Evolutionary conservation across 2,888 invertebrate species (phyloP).

Genomic region (Noctua fimbriata): DNA sequence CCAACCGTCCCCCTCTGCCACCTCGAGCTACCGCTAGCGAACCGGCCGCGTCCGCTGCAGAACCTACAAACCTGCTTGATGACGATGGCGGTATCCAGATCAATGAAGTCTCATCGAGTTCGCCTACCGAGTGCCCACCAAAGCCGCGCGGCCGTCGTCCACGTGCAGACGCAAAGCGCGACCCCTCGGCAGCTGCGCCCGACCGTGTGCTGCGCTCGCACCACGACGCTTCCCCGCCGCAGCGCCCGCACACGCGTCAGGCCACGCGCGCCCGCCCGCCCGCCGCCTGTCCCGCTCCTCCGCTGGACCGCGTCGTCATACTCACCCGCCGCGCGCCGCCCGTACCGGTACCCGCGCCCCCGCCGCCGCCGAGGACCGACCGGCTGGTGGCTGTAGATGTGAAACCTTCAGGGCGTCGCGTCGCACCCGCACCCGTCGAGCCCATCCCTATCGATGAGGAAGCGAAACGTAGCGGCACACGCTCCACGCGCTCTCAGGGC

Average conservation of each 20-base stretch:
- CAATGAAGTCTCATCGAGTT: slow-evolving; percentile 92
- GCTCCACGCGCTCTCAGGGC: slow-evolving; percentile 74
- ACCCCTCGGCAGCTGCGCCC: slow-evolving; percentile 67
- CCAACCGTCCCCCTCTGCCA: slow-evolving; percentile 55
- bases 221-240: slow-evolving; percentile 78
- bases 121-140: slow-evolving; percentile 85
- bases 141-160: slow-evolving; percentile 77
- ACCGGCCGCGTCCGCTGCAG: slow-evolving; percentile 28
- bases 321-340: slow-evolving; percentile 78
- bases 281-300: slow-evolving; percentile 54
- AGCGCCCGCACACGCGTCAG: slow-evolving; percentile 79
- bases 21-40: slow-evolving; percentile 51
- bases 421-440: slow-evolving; percentile 62
- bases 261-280: slow-evolving; percentile 68
- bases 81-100: slow-evolving; percentile 91
- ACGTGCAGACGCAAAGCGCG: slow-evolving; percentile 71
- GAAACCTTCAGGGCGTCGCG: slow-evolving; percentile 56
- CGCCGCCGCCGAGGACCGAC: slow-evolving; percentile 63
- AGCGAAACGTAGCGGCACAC: slow-evolving; percentile 61
- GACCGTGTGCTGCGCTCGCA: slow-evolving; percentile 87
- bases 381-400: slow-evolving; percentile 55
- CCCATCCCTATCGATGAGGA: slow-evolving; percentile 66
- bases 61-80: slow-evolving; percentile 47
- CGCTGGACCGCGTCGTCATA: slow-evolving; percentile 81
- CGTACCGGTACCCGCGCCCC: slow-evolving; percentile 59